Evolutionary conservation across 92 coral and sea anemone genomes (phyloP), one percentile per base, ranked within the genome.

Genomic region (Palythoa grandis): DNA sequence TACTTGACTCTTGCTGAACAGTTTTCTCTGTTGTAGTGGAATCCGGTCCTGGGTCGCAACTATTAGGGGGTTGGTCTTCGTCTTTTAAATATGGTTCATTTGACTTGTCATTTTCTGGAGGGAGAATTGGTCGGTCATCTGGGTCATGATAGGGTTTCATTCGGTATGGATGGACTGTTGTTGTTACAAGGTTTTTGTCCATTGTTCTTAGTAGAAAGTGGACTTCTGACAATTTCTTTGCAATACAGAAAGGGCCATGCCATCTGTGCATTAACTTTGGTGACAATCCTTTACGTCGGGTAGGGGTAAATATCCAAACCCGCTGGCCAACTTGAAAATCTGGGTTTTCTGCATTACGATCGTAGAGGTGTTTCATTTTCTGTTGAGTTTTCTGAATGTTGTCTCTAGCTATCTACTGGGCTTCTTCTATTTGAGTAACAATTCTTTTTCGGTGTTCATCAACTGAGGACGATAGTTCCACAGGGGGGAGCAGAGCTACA

Each of bases 171-270:
- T 58, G 65, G 20, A 58, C 19, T 58, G 65, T 58, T 58, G 65
- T 58, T 58, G 65, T 58, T 11, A 58, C 65, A 11, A 58, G 65
- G 69, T 79, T 70, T 70, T 87, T 87, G 71, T 83, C 88, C 37
- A 82, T 61, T 15, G 88, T 83, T 11, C 91, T 88, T 4, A 88
- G 50, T 23, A 43, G 65, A 70, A 73, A 88, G 52, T 88, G 91
- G 3, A 88, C 91, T 37, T 73, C 69, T 0, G 91, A 88, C 3
- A 77, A 80, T 48, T 84, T 84, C 40, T 72, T 50, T n/a, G 39
- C 85, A 2, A 88, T 76, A 0, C 91, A 85, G 66, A 73, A 88
- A 17, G 88, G 91, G 50, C 91, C 89, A 56, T 88, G 91, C 85
- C 89, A 88, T 2, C 57, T 75, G 37, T 84, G 91, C 87, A 72